Percentiles rank a stretch among this genome's conserved stretches.
Evolutionary conservation across 2,888 invertebrate genomes (phyloP).

Genomic region (Drosophila merina): DNA sequence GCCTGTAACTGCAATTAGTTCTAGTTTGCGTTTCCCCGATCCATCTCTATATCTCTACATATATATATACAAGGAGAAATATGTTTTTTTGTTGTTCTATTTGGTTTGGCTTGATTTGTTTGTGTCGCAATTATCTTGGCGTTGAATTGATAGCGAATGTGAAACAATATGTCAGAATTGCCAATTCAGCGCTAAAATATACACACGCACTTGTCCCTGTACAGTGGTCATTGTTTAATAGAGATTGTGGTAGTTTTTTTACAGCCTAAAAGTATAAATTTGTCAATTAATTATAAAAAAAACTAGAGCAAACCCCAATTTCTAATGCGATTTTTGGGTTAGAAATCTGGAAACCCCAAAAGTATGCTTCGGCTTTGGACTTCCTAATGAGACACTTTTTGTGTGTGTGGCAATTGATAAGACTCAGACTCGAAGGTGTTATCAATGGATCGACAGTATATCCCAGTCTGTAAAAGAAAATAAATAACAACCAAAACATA

Average conservation of each 20-base stretch:
- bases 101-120: conserved; percentile 32
- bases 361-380: conserved; percentile 24
- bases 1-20: conserved; percentile 31
- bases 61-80: neutral
- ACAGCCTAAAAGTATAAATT: conserved; percentile 18
- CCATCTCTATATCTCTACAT: neutral
- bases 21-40: conserved; percentile 6
- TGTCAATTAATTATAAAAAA: no score
- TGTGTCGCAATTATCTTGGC: conserved; percentile 30
- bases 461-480: conserved; percentile 1
- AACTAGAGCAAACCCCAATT: conserved; percentile 4
- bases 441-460: conserved; percentile 10
- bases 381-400: neutral
- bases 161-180: conserved; percentile 24
- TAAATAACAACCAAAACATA: neutral
- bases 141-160: conserved; percentile 22
- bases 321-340: no score
- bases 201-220: neutral
- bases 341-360: conserved; percentile 13
- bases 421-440: conserved; percentile 11
- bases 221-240: neutral
- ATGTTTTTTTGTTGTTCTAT: conserved; percentile 2
- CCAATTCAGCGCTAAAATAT: conserved; percentile 17
- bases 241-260: no score
- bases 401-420: conserved; percentile 19